phyloP scores from a whole-genome alignment of 2,888 invertebrate genomes.

The Tachina fera region DNA sequence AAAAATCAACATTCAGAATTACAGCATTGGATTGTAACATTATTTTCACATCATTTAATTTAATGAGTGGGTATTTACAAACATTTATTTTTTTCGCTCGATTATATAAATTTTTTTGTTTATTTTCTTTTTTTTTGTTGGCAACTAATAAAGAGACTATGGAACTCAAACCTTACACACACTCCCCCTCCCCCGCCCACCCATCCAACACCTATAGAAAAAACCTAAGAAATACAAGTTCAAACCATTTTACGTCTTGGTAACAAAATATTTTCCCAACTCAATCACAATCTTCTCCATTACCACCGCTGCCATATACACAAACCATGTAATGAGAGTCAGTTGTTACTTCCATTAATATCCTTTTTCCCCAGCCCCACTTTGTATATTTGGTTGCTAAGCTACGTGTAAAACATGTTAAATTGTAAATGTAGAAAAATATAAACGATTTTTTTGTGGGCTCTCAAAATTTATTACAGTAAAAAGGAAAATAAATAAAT shows the following conservation, averaged over 20 bases:
- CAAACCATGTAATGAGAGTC: not conserved
- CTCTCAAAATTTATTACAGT: slow-evolving; percentile 63
- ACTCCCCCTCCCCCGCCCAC: too few species aligned
- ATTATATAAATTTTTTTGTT: not conserved
- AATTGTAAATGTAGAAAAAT: slow-evolving; percentile 37
- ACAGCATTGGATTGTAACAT: slow-evolving; percentile 73
- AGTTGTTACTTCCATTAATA: slow-evolving; percentile 10
- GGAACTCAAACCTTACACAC: not conserved
- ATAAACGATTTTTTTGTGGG: slow-evolving; percentile 43
- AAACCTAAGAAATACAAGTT: slow-evolving; percentile 9
- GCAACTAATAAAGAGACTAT: slow-evolving; percentile 68
- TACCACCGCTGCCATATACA: not conserved
- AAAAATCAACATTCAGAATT: slow-evolving; percentile 26
- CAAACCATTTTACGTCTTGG: slow-evolving; percentile 50
- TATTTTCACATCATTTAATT: slow-evolving; percentile 81
- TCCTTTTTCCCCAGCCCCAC: not conserved
- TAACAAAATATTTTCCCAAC: slow-evolving; percentile 10
- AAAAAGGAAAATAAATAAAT: not conserved
- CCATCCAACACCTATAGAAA: slow-evolving; percentile 30
- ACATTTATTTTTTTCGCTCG: slow-evolving; percentile 36
- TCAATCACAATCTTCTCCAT: slow-evolving; percentile 12
- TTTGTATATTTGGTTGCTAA: slow-evolving; percentile 1
- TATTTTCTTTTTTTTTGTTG: slow-evolving; percentile 54
- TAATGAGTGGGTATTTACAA: slow-evolving; percentile 75
- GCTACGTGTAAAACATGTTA: slow-evolving; percentile 54